phyloP scores from a whole-genome alignment of 2,113 vertebrate species.

The Amblyopsis rosae region DNA sequence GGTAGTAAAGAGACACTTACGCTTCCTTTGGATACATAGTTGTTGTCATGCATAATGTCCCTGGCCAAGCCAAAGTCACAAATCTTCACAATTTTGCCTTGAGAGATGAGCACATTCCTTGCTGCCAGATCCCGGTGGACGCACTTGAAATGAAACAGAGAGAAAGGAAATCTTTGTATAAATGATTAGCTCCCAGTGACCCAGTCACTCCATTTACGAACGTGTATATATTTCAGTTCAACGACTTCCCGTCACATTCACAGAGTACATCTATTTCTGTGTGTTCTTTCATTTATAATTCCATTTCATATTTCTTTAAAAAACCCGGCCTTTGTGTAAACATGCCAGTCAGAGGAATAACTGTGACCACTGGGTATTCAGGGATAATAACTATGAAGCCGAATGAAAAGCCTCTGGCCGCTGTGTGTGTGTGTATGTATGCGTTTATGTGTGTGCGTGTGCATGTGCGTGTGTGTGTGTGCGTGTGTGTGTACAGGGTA shows the following conservation, averaged over 20 bases:
- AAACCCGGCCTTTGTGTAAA: constrained; percentile 57
- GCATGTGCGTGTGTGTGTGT: no score
- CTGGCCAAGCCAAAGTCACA: constrained; percentile 97
- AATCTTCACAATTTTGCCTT: constrained; percentile 98
- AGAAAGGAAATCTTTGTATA: neutral
- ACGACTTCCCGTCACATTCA: constrained; percentile 2
- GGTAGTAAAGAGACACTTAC: constrained; percentile 75
- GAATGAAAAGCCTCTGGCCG: constrained; percentile 57
- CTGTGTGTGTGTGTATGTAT: constrained; percentile 26
- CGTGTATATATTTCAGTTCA: constrained; percentile 4
- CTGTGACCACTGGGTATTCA: constrained; percentile 69
- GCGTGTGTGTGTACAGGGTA: constrained; percentile 33
- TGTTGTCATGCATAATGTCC: constrained; percentile 99
- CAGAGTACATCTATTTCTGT: constrained; percentile 44
- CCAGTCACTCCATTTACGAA: constrained; percentile 6
- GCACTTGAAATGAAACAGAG: constrained; percentile 76
- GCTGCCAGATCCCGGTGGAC: constrained; percentile 97
- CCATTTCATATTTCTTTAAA: constrained; percentile 47
- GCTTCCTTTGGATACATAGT: constrained; percentile 98
- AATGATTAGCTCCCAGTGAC: constrained; percentile 1
- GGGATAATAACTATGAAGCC: constrained; percentile 67
- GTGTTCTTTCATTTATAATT: constrained; percentile 49
- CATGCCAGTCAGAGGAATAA: constrained; percentile 52
- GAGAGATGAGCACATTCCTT: constrained; percentile 96
- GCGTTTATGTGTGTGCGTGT: no score